phyloP scores from a whole-genome alignment of 2,888 invertebrate genomes.

The Drosophila kuntzei region DNA sequence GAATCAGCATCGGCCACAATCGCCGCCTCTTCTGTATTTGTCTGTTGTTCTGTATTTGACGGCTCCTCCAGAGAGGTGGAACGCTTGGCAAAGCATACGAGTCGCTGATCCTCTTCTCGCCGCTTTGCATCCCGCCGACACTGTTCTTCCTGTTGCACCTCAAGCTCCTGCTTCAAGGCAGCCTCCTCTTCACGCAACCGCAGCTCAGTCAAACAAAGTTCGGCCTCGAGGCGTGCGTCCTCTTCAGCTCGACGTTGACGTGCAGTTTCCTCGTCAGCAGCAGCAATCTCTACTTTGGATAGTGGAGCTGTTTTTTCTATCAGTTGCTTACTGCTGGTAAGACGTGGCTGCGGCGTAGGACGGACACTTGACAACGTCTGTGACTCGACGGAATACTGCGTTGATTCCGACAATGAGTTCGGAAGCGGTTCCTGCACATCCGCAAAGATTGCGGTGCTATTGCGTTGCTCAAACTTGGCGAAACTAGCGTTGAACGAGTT shows the following conservation, averaged over 20 bases:
- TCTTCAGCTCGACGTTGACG: slow-evolving; percentile 62
- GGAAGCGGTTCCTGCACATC: slow-evolving; percentile 42
- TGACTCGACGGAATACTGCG: neutral
- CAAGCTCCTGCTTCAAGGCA: slow-evolving; percentile 67
- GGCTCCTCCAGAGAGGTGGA: slow-evolving; percentile 59
- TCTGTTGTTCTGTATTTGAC: neutral
- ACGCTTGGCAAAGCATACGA: slow-evolving; percentile 76
- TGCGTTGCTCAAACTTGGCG: slow-evolving; percentile 79
- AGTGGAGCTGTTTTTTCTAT: slow-evolving; percentile 31
- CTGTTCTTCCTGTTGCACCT: slow-evolving; percentile 69
- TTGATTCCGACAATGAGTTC: slow-evolving; percentile 18
- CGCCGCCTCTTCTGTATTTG: neutral
- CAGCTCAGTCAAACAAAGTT: slow-evolving; percentile 71
- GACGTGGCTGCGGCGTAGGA: slow-evolving; percentile 61
- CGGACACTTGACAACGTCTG: slow-evolving; percentile 21
- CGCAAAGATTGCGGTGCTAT: slow-evolving; percentile 74
- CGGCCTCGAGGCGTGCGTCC: slow-evolving; percentile 73
- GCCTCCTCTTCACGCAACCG: slow-evolving; percentile 71
- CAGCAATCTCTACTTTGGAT: slow-evolving; percentile 20
- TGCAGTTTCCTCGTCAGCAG: slow-evolving; percentile 35
- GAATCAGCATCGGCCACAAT: slow-evolving; percentile 23
- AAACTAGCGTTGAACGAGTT: slow-evolving; percentile 78
- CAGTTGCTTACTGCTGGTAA: slow-evolving; percentile 33
- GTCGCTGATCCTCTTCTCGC: slow-evolving; percentile 76
- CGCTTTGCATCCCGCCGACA: slow-evolving; percentile 78